Base-by-base conservation (phyloP, 2,113 vertebrate genomes). In the Eulemur macaco region DNA sequence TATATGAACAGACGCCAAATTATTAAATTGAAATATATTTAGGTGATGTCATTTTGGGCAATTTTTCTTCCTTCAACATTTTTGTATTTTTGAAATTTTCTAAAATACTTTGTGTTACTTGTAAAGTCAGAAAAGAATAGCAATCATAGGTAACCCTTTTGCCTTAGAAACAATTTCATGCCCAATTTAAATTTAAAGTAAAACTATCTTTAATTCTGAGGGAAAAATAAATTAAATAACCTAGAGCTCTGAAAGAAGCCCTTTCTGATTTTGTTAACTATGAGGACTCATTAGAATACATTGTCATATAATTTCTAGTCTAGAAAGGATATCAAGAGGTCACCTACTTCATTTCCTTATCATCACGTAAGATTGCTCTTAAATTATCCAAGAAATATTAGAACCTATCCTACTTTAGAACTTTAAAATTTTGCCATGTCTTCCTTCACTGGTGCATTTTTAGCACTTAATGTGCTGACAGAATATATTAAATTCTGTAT, bases 141-240 rank as follows among this genome's bases (percentile, higher is more conserved):
- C 94, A 91, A 71, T 87, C n/a, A 86, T n/a, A 76, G 1, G 58
- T 88, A 88, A 73, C 17, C 64, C 80, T 96, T 81, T 77, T 89
- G 37, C 68, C 29, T 95, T 73, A 88, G 78, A 94, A 92, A 45
- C 50, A 94, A 97, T 93, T 96, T 97, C 80, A 97, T 73, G 95
- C 47, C 21, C 87, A 93, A 96, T 97, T 98, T 97, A 95, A 96
- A 73, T 96, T 93, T 94, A 83, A 89, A 94, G 78, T 94, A 95
- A 96, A 91, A 92, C 45, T 95, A 69, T 54, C 45, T 56, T 96
- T 94, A 97, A 96, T 97, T 97, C 81, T 96, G 88, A 88, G 52
- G 15, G 80, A 96, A 66, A 91, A 89, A 73, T 69, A 85, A 95
- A 52, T 95, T 77, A 88, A 95, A 90, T 90, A 95, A 92, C 39